Evolutionary conservation across 2,888 invertebrate genomes (phyloP).

Genomic region (Drosophila leonis): DNA sequence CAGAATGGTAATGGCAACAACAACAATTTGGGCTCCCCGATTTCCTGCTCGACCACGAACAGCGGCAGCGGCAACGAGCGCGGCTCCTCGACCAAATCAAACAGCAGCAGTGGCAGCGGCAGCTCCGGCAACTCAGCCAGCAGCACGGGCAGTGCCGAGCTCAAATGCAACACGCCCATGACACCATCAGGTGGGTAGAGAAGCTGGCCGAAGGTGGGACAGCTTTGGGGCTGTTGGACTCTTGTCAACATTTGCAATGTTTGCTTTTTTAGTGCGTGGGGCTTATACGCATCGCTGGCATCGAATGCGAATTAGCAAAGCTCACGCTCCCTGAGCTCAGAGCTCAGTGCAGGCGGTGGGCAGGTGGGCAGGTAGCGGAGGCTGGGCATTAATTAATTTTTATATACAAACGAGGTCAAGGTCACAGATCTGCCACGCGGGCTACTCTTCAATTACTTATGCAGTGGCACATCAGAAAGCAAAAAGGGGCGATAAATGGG

Average conservation of each 20-base stretch:
- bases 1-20: conserved; percentile 70
- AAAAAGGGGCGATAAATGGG: conserved; percentile 9
- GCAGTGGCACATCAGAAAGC: conserved; percentile 14
- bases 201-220: not conserved
- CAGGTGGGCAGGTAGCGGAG: not conserved
- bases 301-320: conserved; percentile 67
- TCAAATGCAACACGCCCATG: conserved; percentile 84
- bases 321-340: conserved; percentile 30
- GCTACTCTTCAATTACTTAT: conserved; percentile 54
- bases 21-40: conserved; percentile 83
- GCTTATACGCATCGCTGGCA: conserved; percentile 66
- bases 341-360: not conserved
- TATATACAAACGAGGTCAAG: conserved; percentile 65
- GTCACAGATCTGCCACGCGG: conserved; percentile 47
- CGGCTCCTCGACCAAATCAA: conserved; percentile 84
- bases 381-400: conserved; percentile 67
- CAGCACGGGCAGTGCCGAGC: conserved; percentile 82
- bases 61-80: conserved; percentile 84
- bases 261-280: conserved; percentile 36
- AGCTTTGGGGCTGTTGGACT: not conserved
- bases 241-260: conserved; percentile 50
- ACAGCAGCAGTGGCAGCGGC: conserved; percentile 82
- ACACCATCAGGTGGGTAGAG: conserved; percentile 83
- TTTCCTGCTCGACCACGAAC: conserved; percentile 83
- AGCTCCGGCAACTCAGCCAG: conserved; percentile 81